Conservation (phyloP, 2,888 invertebrate genomes). For the Cheilosia urbana region DNA sequence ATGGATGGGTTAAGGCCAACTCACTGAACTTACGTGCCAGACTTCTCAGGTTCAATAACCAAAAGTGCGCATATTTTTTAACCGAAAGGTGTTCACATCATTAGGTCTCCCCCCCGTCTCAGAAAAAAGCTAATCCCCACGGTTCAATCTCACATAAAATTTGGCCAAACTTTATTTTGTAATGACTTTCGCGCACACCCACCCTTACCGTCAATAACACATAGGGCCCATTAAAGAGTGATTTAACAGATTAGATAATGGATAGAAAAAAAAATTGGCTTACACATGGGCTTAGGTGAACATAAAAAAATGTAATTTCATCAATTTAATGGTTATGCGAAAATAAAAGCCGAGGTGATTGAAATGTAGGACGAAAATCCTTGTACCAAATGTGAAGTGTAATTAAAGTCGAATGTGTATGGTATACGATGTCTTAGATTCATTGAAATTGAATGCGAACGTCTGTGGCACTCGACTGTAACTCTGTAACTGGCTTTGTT, state of each 20-base stretch:
- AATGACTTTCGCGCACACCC: slow-evolving; percentile 16
- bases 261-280: slow-evolving; percentile 48
- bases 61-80: not conserved
- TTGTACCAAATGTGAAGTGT: too few relatives aligned
- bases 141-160: slow-evolving; percentile 7
- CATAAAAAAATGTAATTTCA: slow-evolving; percentile 35
- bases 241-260: slow-evolving; percentile 46
- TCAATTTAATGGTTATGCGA: slow-evolving; percentile 29
- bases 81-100: not conserved
- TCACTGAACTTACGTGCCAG: not conserved
- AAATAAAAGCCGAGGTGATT: not conserved
- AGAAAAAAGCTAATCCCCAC: not conserved
- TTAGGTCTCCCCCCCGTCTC: not conserved
- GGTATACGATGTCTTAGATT: too few relatives aligned
- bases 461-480: too few relatives aligned
- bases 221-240: slow-evolving; percentile 27
- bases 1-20: too few relatives aligned
- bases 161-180: not conserved
- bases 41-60: not conserved
- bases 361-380: not conserved
- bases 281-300: slow-evolving; percentile 36
- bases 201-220: not conserved
- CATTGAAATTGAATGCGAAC: too few relatives aligned
- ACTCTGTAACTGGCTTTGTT: too few relatives aligned
- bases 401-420: not conserved